A percentile compares a stretch with the other conserved stretches of the same genome.
phyloP scores from a whole-genome alignment of 2,113 vertebrate species.

The Zosterops hypoxanthus region DNA sequence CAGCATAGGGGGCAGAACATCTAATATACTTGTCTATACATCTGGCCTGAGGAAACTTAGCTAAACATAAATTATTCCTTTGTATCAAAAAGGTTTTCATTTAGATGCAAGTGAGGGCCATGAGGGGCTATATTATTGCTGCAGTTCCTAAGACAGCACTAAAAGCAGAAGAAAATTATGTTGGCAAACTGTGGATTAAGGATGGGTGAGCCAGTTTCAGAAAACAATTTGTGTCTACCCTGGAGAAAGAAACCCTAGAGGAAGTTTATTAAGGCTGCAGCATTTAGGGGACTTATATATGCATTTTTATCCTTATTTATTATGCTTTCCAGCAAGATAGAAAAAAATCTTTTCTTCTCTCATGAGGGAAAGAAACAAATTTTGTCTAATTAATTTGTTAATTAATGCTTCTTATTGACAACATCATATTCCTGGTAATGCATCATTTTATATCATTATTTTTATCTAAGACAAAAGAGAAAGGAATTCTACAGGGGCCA shows the following conservation, averaged over 20 bases:
- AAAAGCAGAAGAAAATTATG: conserved; percentile 31
- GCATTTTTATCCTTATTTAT: conserved; percentile 3
- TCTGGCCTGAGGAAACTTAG: conserved; percentile 7
- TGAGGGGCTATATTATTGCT: conserved; percentile 21
- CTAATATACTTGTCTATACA: neutral
- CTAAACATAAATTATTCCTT: conserved; percentile 20
- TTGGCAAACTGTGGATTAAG: conserved; percentile 23
- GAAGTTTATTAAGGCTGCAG: conserved; percentile 31
- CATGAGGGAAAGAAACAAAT: neutral
- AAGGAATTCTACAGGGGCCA: neutral
- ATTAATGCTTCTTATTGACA: conserved; percentile 46
- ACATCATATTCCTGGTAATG: conserved; percentile 7
- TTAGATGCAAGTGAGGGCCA: conserved; percentile 9
- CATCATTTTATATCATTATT: neutral
- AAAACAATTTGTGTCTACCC: conserved; percentile 50
- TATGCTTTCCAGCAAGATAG: neutral
- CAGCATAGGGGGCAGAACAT: neutral
- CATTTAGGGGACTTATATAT: neutral
- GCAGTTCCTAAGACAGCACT: neutral
- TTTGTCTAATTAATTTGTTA: conserved; percentile 51
- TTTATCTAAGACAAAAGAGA: neutral
- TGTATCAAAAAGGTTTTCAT: conserved; percentile 15
- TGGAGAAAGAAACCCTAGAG: conserved; percentile 34
- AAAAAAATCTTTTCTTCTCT: neutral
- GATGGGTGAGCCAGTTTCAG: conserved; percentile 21